These are phyloP conservation scores for Magallana angulata DNA, from an alignment of 1,140 invertebrate genomes.

Conservation along the genomic window DNA sequence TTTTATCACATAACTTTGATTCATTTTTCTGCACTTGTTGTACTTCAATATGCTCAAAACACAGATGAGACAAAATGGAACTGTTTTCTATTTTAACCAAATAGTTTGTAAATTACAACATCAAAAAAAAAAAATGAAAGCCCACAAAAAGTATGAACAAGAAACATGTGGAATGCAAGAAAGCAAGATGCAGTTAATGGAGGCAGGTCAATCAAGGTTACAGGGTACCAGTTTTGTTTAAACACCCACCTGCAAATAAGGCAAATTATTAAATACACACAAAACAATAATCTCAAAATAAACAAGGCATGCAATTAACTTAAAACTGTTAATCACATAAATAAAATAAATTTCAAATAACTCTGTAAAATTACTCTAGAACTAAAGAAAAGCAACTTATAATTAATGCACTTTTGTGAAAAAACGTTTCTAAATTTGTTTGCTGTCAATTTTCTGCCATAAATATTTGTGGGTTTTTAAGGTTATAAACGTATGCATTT, in stretches of 20 bases:
- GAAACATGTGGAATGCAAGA: conserved; percentile 20
- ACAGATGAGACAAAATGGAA: too few species aligned
- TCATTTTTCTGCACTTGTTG: too few species aligned
- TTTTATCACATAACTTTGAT: too few species aligned
- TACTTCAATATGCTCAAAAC: too few species aligned
- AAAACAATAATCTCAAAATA: conserved; percentile 20
- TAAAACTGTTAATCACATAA: background rate
- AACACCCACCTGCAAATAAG: conserved; percentile 33
- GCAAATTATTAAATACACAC: conserved; percentile 31
- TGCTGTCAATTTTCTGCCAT: too few species aligned
- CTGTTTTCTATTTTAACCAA: too few species aligned
- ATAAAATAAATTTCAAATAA: background rate
- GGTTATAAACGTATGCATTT: background rate
- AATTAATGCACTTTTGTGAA: too few species aligned
- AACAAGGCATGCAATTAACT: conserved; percentile 11
- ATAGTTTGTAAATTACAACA: background rate
- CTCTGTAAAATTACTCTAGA: too few species aligned
- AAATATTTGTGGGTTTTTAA: too few species aligned
- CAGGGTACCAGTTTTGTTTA: conserved; percentile 35
- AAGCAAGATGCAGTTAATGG: conserved; percentile 29
- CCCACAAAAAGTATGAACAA: conserved; percentile 29
- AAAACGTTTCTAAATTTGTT: too few species aligned
- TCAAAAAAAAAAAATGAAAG: conserved; percentile 11
- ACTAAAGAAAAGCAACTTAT: too few species aligned
- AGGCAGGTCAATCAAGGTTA: conserved; percentile 26